A percentile compares a stretch with the other conserved stretches of the same genome.
Conservation (phyloP, 2,113 vertebrate genomes). For the Camelus dromedarius region DNA sequence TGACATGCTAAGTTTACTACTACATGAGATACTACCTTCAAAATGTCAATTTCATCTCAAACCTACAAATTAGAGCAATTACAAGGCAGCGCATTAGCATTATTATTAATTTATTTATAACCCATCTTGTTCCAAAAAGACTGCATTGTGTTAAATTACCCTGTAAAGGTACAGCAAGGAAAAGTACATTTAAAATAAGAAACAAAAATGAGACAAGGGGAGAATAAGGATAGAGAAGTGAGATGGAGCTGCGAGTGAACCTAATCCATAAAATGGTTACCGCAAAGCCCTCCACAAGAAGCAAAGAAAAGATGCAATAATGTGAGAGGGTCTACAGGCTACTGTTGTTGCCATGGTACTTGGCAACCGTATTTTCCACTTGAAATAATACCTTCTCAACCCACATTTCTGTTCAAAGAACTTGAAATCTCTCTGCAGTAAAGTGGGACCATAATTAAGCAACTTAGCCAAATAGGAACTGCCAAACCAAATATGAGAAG, state of each 20-base stretch:
- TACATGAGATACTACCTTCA: constrained; percentile 71
- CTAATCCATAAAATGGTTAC: neutral
- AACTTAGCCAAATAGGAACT: constrained; percentile 27
- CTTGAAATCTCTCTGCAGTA: neutral
- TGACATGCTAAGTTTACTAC: constrained; percentile 71
- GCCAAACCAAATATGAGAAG: constrained; percentile 31
- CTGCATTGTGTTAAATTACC: constrained; percentile 68
- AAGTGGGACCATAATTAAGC: constrained; percentile 20
- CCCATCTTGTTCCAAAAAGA: constrained; percentile 58
- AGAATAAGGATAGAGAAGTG: constrained; percentile 4
- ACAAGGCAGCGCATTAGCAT: constrained; percentile 53
- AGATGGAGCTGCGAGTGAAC: neutral
- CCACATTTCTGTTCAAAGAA: constrained; percentile 54
- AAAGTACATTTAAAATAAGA: constrained; percentile 59
- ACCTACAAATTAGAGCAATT: constrained; percentile 69
- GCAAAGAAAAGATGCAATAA: neutral
- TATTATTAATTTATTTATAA: constrained; percentile 76
- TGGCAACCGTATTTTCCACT: constrained; percentile 60
- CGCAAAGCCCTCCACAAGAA: neutral
- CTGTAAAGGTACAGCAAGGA: constrained; percentile 49
- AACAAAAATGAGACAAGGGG: constrained; percentile 43
- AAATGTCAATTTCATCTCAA: constrained; percentile 65
- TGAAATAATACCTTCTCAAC: constrained; percentile 52
- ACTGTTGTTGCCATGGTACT: neutral
- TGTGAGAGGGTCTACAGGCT: neutral